phyloP scores from a whole-genome alignment of 1,140 invertebrate genomes.

The Neodiprion lecontei region DNA sequence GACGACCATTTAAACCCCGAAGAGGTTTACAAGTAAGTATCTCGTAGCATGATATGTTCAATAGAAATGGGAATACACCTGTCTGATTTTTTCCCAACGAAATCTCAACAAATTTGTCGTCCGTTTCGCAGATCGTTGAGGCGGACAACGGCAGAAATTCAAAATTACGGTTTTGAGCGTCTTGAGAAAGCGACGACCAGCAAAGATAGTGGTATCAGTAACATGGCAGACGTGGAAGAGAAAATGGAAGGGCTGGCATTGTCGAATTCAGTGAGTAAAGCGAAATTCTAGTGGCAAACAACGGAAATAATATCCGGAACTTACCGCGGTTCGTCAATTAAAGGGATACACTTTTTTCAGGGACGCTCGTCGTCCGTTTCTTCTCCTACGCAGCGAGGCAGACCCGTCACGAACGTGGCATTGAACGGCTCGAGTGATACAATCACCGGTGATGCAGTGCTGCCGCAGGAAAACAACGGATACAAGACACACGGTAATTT shows the following conservation, averaged over 20 bases:
- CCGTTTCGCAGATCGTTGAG: conserved; percentile 72
- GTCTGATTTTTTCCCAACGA: neutral
- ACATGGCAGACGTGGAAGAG: conserved; percentile 73
- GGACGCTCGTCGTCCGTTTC: conserved; percentile 60
- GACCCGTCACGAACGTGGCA: conserved; percentile 48
- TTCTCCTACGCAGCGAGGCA: conserved; percentile 59
- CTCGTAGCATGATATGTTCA: neutral
- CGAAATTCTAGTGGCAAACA: too few relatives aligned
- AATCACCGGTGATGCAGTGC: conserved; percentile 56
- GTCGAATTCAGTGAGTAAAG: conserved; percentile 51
- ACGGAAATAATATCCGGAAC: too few relatives aligned
- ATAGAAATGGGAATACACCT: neutral
- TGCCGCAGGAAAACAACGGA: conserved; percentile 60
- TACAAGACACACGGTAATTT: conserved; percentile 52
- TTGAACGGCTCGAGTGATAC: conserved; percentile 58
- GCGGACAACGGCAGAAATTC: conserved; percentile 92
- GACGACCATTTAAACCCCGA: conserved; percentile 81
- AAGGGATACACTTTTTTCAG: conserved; percentile 30
- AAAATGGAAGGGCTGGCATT: conserved; percentile 63
- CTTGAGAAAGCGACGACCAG: conserved; percentile 81
- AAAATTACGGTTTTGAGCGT: conserved; percentile 82
- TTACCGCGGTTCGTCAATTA: neutral
- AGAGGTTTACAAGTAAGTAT: conserved; percentile 77
- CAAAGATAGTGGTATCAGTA: conserved; percentile 89
- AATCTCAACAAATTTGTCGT: neutral